Conservation (phyloP, 2,113 vertebrate species). For the Hemibagrus wyckioides region DNA sequence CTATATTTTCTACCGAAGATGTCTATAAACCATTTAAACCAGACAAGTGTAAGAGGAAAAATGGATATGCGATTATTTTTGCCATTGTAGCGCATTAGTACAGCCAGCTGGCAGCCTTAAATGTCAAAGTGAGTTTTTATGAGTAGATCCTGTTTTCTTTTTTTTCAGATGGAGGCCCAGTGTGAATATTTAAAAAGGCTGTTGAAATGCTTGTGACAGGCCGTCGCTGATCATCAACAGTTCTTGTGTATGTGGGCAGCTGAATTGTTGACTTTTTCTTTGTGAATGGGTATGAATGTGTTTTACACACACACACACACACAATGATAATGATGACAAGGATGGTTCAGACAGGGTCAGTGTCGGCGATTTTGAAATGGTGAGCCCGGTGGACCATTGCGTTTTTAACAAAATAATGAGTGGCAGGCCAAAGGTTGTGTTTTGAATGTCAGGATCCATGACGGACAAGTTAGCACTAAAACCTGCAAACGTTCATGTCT, state of each 20-base stretch:
- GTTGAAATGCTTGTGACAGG: slow-evolving; percentile 60
- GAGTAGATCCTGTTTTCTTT: slow-evolving; percentile 47
- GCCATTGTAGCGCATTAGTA: not conserved
- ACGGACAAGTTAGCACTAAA: not conserved
- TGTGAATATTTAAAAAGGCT: slow-evolving; percentile 58
- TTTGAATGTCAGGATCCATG: slow-evolving; percentile 41
- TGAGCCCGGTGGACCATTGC: slow-evolving; percentile 42
- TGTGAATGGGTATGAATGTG: slow-evolving; percentile 6
- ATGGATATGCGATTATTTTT: not conserved
- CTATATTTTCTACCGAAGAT: slow-evolving; percentile 40
- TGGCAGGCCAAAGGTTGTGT: slow-evolving; percentile 44
- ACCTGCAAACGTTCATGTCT: slow-evolving; percentile 4
- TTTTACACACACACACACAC: slow-evolving; percentile 11
- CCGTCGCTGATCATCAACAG: slow-evolving; percentile 10
- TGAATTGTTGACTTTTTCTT: slow-evolving; percentile 31
- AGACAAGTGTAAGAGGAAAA: slow-evolving; percentile 51
- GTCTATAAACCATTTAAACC: slow-evolving; percentile 45
- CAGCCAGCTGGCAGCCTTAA: slow-evolving; percentile 46
- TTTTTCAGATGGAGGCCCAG: slow-evolving; percentile 58
- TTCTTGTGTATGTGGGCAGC: slow-evolving; percentile 24
- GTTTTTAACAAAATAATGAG: slow-evolving; percentile 29
- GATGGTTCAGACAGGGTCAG: slow-evolving; percentile 23
- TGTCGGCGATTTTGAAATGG: slow-evolving; percentile 32
- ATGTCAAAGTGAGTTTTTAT: slow-evolving; percentile 51
- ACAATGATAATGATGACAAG: slow-evolving; percentile 41